phyloP scores from a whole-genome alignment of 2,888 invertebrate species.

The Volucella inanis region DNA sequence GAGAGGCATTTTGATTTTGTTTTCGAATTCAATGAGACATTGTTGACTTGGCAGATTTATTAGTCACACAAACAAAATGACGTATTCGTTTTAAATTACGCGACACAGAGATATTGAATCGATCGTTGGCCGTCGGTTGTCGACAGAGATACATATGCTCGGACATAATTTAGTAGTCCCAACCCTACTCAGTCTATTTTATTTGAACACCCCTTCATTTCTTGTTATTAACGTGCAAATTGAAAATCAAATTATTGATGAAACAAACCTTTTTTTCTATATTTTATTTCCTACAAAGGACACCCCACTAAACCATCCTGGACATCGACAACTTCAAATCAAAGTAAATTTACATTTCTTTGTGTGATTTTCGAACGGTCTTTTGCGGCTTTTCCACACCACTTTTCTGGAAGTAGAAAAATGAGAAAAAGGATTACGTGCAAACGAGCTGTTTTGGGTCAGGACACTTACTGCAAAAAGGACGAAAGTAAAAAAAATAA shows the following conservation, averaged over 20 bases:
- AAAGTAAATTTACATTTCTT: slow-evolving; percentile 9
- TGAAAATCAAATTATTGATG: background rate
- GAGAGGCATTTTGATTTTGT: slow-evolving; percentile 34
- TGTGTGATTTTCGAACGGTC: background rate
- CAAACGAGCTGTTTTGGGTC: slow-evolving; percentile 64
- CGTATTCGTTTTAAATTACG: background rate
- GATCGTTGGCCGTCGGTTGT: background rate
- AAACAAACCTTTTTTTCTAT: background rate
- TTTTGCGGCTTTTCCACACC: slow-evolving; percentile 30
- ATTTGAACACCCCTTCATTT: background rate
- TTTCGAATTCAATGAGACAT: slow-evolving; percentile 28
- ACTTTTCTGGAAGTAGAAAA: slow-evolving; percentile 8
- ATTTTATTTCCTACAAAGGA: background rate
- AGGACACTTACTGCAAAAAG: slow-evolving; percentile 50
- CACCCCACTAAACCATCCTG: no score
- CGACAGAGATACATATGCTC: background rate
- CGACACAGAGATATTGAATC: background rate
- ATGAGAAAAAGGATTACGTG: slow-evolving; percentile 64
- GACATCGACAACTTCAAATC: background rate
- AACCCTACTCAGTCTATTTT: background rate
- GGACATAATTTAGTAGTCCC: background rate
- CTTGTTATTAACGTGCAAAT: background rate
- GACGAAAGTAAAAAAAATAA: slow-evolving; percentile 28
- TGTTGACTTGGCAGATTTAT: slow-evolving; percentile 51
- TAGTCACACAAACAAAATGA: slow-evolving; percentile 32